These are phyloP conservation scores for Meta bourneti DNA, from an alignment of 2,888 invertebrate species.

Conservation along the genomic window DNA sequence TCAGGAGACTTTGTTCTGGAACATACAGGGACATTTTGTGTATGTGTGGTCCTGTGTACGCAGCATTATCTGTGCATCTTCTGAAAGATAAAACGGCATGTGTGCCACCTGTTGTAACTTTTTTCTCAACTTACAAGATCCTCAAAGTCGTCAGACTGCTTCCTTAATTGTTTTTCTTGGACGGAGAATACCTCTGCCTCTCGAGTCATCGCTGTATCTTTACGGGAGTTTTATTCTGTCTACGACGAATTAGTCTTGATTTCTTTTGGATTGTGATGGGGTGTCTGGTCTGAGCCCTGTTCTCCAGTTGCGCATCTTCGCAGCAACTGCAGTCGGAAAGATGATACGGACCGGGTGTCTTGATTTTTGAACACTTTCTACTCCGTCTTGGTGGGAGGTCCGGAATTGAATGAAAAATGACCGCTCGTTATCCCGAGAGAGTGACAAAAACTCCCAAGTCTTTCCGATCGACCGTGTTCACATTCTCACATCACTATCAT, in stretches of 20 bases:
- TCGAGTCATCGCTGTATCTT: not conserved
- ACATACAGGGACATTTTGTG: not conserved
- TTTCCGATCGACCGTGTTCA: not conserved
- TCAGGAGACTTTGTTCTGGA: not conserved
- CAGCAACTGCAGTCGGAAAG: no score
- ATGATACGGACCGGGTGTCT: not conserved
- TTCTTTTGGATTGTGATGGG: not conserved
- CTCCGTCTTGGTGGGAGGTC: not conserved
- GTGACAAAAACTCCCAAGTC: not conserved
- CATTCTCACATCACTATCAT: no score
- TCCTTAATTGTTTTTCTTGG: conserved; percentile 55
- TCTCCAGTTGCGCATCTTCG: no score
- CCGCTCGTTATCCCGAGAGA: not conserved
- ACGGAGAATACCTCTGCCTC: conserved; percentile 12
- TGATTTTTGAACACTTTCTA: not conserved
- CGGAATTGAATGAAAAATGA: not conserved
- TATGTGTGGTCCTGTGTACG: conserved; percentile 35
- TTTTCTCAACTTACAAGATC: conserved; percentile 41
- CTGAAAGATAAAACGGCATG: conserved; percentile 37
- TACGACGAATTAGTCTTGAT: not conserved
- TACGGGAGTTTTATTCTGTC: not conserved
- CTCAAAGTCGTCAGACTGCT: conserved; percentile 56
- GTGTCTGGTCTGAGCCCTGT: no score
- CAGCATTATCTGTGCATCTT: conserved; percentile 31
- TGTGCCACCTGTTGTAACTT: conserved; percentile 55